These are phyloP conservation scores for Melopsittacus undulatus DNA, from an alignment of 2,797 vertebrate species.

Conservation along the genomic window DNA sequence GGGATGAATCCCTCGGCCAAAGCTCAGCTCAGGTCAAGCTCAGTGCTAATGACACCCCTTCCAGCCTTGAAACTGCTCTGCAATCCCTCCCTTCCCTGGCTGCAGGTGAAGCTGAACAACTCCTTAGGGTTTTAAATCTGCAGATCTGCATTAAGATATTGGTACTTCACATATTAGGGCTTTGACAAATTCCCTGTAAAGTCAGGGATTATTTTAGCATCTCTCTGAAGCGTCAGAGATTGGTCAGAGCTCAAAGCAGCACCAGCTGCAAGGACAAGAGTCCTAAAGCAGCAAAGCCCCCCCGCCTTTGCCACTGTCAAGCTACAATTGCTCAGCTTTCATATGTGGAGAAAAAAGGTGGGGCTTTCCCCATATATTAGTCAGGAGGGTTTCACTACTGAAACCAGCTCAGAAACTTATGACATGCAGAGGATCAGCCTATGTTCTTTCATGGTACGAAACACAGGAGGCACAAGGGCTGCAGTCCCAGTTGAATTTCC, in stretches of 20 bases:
- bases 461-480: not conserved
- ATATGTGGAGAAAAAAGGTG: not conserved
- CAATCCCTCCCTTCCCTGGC: not conserved
- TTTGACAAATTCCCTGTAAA: slow-evolving; percentile 19
- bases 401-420: not conserved
- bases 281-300: not conserved
- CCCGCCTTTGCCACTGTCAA: not conserved
- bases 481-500: not conserved
- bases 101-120: not conserved
- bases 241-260: slow-evolving; percentile 1
- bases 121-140: not conserved
- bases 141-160: not conserved
- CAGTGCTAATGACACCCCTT: slow-evolving; percentile 15
- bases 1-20: slow-evolving; percentile 32
- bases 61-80: not conserved
- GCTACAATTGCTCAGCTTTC: not conserved
- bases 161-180: not conserved
- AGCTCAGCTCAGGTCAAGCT: slow-evolving; percentile 48
- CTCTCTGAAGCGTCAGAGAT: not conserved
- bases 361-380: not conserved
- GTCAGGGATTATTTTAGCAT: not conserved
- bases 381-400: not conserved
- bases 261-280: not conserved
- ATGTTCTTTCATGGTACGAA: not conserved
- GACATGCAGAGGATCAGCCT: not conserved